Evolutionary conservation across 1,140 invertebrate species (phyloP).

Genomic region (Neoseiulus cucumeris): DNA sequence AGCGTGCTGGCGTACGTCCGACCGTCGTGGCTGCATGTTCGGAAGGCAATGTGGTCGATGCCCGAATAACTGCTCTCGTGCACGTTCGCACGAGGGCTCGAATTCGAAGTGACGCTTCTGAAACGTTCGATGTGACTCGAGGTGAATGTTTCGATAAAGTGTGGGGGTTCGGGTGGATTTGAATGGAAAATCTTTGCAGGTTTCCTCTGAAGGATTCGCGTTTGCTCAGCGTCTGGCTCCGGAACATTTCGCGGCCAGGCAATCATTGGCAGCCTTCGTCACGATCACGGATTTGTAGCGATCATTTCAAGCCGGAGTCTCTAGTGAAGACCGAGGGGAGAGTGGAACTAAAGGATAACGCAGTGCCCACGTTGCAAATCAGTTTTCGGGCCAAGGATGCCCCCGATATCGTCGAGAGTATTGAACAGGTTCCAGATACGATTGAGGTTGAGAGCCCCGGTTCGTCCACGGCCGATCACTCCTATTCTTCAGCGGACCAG

Average conservation of each 20-base stretch:
- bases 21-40: too few species aligned
- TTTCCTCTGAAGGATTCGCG: background rate
- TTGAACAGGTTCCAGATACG: background rate
- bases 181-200: background rate
- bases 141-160: too few species aligned
- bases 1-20: too few species aligned
- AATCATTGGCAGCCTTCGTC: background rate
- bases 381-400: constrained; percentile 2
- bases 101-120: too few species aligned
- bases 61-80: too few species aligned
- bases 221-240: background rate
- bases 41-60: too few species aligned
- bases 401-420: background rate
- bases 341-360: background rate
- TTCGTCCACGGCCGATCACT: background rate
- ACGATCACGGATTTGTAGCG: constrained; percentile 2
- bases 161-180: too few species aligned
- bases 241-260: constrained; percentile 1
- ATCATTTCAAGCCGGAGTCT: background rate
- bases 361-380: background rate
- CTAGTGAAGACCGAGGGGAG: background rate
- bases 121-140: too few species aligned
- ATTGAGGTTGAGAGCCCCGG: background rate
- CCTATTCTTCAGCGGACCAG: constrained; percentile 3
- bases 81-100: too few species aligned